Percentiles rank a stretch among this genome's conserved stretches.
phyloP scores from a whole-genome alignment of 2,797 vertebrate species.

The Urosaurus nigricauda region DNA sequence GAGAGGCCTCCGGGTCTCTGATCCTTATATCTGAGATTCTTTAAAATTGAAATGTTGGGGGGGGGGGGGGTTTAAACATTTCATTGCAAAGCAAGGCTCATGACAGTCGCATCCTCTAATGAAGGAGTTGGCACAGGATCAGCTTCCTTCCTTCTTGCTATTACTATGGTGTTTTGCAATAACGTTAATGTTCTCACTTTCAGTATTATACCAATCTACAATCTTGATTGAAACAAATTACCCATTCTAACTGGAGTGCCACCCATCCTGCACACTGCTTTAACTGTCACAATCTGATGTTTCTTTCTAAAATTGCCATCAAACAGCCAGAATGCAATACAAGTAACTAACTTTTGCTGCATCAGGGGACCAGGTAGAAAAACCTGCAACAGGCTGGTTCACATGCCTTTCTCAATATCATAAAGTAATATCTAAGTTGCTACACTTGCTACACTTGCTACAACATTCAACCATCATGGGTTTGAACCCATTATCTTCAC shows the following conservation, averaged over 20 bases:
- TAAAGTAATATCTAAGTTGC: not conserved
- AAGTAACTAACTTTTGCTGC: not conserved
- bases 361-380: not conserved
- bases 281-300: not conserved
- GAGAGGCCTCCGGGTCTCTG: not conserved
- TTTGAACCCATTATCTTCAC: not conserved
- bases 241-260: not conserved
- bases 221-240: not conserved
- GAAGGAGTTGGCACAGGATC: not conserved
- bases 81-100: not conserved
- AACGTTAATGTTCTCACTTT: not conserved
- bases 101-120: not conserved
- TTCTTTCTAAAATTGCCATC: not conserved
- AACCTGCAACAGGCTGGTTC: not conserved
- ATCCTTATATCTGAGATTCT: not conserved
- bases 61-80: not conserved
- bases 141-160: accelerated
- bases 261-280: not conserved
- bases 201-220: not conserved
- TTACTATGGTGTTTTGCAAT: not conserved
- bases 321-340: not conserved
- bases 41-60: not conserved
- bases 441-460: not conserved
- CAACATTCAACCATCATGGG: not conserved
- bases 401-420: no score